phyloP scores from a whole-genome alignment of 1,140 invertebrate genomes.

The Copidosoma floridanum region DNA sequence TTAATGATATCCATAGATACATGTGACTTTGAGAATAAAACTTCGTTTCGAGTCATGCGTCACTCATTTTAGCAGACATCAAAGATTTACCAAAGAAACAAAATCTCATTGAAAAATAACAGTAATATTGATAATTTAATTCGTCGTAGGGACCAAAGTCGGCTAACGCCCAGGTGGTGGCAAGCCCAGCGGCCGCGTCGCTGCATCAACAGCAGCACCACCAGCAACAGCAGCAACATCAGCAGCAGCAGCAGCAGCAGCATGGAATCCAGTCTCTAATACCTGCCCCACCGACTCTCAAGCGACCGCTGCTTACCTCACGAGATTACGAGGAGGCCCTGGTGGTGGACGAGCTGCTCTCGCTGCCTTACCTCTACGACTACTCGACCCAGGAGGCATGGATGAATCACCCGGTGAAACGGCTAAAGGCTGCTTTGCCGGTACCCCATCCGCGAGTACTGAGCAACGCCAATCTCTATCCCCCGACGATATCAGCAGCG shows the following conservation, averaged over 20 bases:
- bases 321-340: slow-evolving; percentile 73
- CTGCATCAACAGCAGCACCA: not conserved
- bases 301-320: slow-evolving; percentile 70
- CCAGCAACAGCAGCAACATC: not conserved
- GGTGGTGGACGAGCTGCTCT: slow-evolving; percentile 76
- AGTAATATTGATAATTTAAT: slow-evolving; percentile 5
- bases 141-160: slow-evolving; percentile 45
- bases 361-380: slow-evolving; percentile 82
- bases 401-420: slow-evolving; percentile 86
- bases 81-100: too few relatives aligned
- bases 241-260: not conserved
- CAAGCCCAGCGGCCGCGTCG: slow-evolving; percentile 49
- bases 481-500: slow-evolving; percentile 8
- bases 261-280: too few relatives aligned
- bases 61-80: too few relatives aligned
- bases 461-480: slow-evolving; percentile 22
- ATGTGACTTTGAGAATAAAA: too few relatives aligned
- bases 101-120: too few relatives aligned
- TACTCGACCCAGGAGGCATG: slow-evolving; percentile 82
- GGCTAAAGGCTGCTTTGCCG: slow-evolving; percentile 53
- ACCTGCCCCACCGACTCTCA: slow-evolving; percentile 40
- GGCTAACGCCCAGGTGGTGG: slow-evolving; percentile 58
- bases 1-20: not conserved
- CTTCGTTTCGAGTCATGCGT: too few relatives aligned
- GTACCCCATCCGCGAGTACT: not conserved